Conservation (phyloP, 2,113 vertebrate genomes). For the Gymnorhina tibicen region DNA sequence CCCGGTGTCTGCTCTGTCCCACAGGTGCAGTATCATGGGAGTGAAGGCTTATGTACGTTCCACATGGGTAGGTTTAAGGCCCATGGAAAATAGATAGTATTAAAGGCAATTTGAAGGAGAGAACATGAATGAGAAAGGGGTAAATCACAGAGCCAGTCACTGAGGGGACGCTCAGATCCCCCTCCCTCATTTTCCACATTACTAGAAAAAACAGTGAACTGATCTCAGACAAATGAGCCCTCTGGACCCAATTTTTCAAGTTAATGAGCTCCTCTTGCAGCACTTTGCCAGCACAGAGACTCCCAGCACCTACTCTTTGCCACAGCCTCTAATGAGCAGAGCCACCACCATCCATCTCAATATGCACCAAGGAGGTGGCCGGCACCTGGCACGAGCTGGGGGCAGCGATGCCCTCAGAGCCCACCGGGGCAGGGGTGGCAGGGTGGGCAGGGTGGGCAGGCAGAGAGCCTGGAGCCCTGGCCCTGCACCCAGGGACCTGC, state of each 20-base stretch:
- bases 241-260: conserved; percentile 8
- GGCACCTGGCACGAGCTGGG: fast-evolving
- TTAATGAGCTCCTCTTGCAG: conserved; percentile 37
- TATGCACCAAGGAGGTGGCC: not conserved
- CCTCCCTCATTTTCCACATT: not conserved
- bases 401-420: not conserved
- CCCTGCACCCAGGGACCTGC: not conserved
- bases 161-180: not conserved
- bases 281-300: not conserved
- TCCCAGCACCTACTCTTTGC: conserved; percentile 19
- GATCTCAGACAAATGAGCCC: conserved; percentile 29
- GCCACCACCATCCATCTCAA: not conserved
- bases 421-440: fast-evolving
- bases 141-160: not conserved
- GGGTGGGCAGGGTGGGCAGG: not conserved
- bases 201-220: not conserved
- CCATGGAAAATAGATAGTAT: not conserved
- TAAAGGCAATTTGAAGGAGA: not conserved
- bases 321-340: conserved; percentile 20
- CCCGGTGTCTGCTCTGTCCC: not conserved
- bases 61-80: not conserved
- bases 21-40: fast-evolving
- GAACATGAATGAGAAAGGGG: not conserved
- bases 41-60: not conserved
- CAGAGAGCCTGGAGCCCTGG: not conserved